Conservation (phyloP, 2,113 vertebrate genomes). For the Osmerus mordax region DNA sequence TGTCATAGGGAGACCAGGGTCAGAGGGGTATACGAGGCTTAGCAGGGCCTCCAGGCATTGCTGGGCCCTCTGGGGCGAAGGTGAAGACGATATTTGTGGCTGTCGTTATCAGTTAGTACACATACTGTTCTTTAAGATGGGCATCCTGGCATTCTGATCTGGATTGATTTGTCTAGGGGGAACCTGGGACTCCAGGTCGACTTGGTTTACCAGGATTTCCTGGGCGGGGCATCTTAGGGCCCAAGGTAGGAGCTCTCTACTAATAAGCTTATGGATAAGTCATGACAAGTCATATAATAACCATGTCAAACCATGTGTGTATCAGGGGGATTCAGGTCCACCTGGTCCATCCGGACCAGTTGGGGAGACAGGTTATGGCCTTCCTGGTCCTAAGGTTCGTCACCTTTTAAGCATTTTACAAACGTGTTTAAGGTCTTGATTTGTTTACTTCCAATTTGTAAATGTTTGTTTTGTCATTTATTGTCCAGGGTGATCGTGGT, state of each 20-base stretch:
- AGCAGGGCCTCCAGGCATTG: slow-evolving; percentile 74
- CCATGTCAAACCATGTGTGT: slow-evolving; percentile 26
- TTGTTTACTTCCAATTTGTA: neutral
- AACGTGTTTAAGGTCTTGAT: neutral
- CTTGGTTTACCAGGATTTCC: slow-evolving; percentile 77
- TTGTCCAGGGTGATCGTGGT: slow-evolving; percentile 81
- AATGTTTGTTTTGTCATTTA: neutral
- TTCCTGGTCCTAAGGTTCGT: slow-evolving; percentile 85
- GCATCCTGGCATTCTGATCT: neutral
- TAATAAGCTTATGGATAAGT: neutral
- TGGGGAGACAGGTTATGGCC: slow-evolving; percentile 85
- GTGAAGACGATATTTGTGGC: slow-evolving; percentile 48
- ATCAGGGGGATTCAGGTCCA: slow-evolving; percentile 81
- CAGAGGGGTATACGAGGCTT: slow-evolving; percentile 84
- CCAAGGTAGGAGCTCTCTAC: slow-evolving; percentile 73
- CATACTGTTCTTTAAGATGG: neutral
- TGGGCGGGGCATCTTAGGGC: slow-evolving; percentile 78
- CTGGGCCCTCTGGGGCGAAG: slow-evolving; percentile 83
- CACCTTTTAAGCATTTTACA: neutral
- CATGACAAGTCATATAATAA: neutral
- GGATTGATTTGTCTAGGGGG: slow-evolving; percentile 68
- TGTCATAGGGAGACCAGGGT: slow-evolving; percentile 81
- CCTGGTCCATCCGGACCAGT: slow-evolving; percentile 77
- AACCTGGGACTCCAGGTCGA: slow-evolving; percentile 78
- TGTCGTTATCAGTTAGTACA: neutral